These are phyloP conservation scores for Murina feae DNA, from an alignment of 2,113 vertebrate genomes.

Conservation along the genomic window DNA sequence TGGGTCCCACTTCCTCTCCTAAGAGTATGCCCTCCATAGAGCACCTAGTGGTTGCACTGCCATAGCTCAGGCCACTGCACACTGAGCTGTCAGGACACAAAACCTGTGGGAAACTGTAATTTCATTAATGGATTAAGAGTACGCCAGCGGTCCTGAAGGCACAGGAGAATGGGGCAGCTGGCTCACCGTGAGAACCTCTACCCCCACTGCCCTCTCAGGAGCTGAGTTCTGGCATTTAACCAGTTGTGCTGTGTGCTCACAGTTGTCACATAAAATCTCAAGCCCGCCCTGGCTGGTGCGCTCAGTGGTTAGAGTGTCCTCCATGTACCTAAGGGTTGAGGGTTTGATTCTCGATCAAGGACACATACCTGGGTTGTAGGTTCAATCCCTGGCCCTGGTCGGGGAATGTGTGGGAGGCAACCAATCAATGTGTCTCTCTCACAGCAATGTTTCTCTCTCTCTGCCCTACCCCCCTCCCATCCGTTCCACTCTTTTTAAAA, in stretches of 20 bases:
- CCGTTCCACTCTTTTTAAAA: too few relatives aligned
- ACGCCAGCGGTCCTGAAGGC: fast-evolving
- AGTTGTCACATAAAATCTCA: fast-evolving
- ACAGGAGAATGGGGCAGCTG: fast-evolving
- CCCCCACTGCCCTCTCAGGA: not conserved
- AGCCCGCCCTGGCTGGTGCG: too few relatives aligned
- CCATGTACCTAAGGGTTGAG: too few relatives aligned
- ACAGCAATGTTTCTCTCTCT: too few relatives aligned
- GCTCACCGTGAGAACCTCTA: fast-evolving
- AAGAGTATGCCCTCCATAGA: fast-evolving
- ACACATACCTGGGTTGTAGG: too few relatives aligned
- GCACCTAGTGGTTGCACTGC: fast-evolving
- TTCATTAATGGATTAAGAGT: fast-evolving
- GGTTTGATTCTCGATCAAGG: too few relatives aligned
- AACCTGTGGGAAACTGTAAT: not conserved
- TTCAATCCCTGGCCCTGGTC: too few relatives aligned
- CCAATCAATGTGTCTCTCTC: too few relatives aligned
- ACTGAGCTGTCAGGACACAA: not conserved
- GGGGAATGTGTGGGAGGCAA: too few relatives aligned
- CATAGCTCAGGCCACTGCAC: fast-evolving
- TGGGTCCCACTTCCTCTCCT: fast-evolving
- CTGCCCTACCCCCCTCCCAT: too few relatives aligned
- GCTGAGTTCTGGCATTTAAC: not conserved
- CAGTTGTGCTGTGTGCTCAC: not conserved
- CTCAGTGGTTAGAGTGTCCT: too few relatives aligned